Percentiles rank a stretch among this genome's conserved stretches.
Evolutionary conservation across 2,113 vertebrate species (phyloP).

Genomic region (Caracal caracal): DNA sequence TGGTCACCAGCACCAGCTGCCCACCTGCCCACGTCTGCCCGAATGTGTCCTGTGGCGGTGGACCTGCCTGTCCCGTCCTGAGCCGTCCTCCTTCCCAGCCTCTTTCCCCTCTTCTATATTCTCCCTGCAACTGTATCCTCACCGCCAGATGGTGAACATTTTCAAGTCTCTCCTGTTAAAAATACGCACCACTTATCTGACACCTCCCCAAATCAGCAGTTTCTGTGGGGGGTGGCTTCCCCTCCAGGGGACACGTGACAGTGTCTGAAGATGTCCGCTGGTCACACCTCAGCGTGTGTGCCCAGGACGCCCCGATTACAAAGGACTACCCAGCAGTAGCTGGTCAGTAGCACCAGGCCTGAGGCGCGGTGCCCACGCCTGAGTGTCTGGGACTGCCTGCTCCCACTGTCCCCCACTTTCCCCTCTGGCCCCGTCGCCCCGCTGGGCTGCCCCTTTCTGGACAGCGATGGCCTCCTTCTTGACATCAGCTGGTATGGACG

Average conservation of each 20-base stretch:
- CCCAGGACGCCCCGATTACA: accelerated
- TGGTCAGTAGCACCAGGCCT: not conserved
- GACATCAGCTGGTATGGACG: too few species aligned
- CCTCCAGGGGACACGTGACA: too few species aligned
- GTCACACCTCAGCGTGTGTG: not conserved
- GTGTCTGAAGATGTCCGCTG: not conserved
- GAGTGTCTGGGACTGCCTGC: not conserved
- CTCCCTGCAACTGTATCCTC: not conserved
- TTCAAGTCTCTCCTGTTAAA: not conserved
- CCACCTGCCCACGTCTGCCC: not conserved
- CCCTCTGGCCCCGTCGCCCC: too few species aligned
- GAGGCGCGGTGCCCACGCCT: accelerated
- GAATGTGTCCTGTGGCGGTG: not conserved
- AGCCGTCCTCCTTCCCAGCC: too few species aligned
- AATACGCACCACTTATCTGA: not conserved
- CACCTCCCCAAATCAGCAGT: not conserved
- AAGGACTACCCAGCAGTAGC: not conserved
- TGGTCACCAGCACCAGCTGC: not conserved
- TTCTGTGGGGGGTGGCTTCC: not conserved
- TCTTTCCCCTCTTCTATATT: not conserved
- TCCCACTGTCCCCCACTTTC: accelerated
- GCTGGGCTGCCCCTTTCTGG: not conserved
- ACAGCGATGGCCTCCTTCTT: not conserved
- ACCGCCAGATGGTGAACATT: not conserved
- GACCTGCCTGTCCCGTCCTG: accelerated